A percentile compares a stretch with the other conserved stretches of the same genome.
Evolutionary conservation across 2,797 vertebrate genomes (phyloP).

Genomic region (Melanotaenia maccullochi): DNA sequence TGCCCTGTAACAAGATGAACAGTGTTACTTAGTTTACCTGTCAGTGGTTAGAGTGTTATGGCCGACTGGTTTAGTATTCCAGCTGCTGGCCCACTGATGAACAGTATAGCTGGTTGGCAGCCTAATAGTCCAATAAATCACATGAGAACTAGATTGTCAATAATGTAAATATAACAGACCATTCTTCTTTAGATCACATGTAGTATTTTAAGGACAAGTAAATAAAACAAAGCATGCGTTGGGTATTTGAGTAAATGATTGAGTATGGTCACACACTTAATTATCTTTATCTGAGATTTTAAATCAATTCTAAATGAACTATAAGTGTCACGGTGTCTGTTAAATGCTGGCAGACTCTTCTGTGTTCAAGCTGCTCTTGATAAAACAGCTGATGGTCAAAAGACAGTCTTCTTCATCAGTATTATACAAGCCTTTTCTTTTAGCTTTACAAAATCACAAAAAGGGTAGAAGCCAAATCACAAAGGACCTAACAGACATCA

Average conservation of each 20-base stretch:
- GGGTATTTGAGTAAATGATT: neutral
- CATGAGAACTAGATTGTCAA: neutral
- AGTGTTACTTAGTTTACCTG: no score
- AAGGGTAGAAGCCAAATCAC: neutral
- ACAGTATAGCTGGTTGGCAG: neutral
- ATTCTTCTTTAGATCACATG: neutral
- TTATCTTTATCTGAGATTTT: neutral
- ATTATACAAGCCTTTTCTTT: neutral
- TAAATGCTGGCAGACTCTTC: neutral
- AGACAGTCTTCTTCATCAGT: neutral
- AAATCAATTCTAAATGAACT: neutral
- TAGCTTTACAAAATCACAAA: neutral
- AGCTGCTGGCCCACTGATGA: neutral
- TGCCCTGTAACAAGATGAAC: no score
- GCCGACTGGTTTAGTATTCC: neutral
- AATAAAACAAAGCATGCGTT: neutral
- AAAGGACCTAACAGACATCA: slow-evolving; percentile 1
- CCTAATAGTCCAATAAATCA: neutral
- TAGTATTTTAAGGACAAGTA: neutral
- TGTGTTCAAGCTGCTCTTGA: neutral
- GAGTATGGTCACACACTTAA: neutral
- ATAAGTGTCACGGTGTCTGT: neutral
- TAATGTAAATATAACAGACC: neutral
- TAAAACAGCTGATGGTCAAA: neutral
- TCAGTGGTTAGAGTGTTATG: no score